Conservation (phyloP, 2,888 invertebrate genomes). For the Cremastinae sp. region DNA sequence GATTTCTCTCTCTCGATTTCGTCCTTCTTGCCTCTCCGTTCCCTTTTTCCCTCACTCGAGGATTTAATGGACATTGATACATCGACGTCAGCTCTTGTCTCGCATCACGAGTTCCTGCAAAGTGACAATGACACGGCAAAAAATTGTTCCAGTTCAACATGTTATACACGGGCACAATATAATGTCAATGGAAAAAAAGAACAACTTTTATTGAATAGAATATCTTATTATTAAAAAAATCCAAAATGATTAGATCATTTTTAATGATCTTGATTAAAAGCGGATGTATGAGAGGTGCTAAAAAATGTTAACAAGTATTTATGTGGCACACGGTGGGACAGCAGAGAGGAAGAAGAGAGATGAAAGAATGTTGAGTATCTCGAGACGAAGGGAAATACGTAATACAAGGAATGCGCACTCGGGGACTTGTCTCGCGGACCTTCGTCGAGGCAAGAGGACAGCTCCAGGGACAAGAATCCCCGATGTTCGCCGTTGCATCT, state of each 20-base stretch:
- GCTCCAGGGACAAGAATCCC: conserved; percentile 51
- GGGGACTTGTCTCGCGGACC: conserved; percentile 45
- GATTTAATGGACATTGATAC: conserved; percentile 77
- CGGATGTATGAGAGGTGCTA: too few species aligned
- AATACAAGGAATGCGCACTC: conserved; percentile 49
- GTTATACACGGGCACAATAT: too few species aligned
- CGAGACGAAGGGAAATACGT: conserved; percentile 31
- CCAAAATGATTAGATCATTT: too few species aligned
- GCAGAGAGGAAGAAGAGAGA: too few species aligned
- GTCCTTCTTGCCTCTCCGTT: background rate
- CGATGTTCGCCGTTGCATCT: conserved; percentile 7
- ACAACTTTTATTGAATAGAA: too few species aligned
- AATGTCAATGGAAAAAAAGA: too few species aligned
- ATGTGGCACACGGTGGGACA: conserved; percentile 41
- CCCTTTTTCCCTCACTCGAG: conserved; percentile 50
- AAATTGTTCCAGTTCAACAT: too few species aligned
- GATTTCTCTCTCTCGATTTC: conserved; percentile 31
- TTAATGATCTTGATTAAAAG: too few species aligned
- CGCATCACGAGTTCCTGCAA: conserved; percentile 21
- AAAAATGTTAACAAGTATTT: conserved; percentile 1
- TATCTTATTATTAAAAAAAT: too few species aligned
- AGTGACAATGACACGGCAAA: conserved; percentile 15
- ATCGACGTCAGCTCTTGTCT: conserved; percentile 68
- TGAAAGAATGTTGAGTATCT: conserved; percentile 61
- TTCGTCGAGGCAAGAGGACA: conserved; percentile 51